Evolutionary conservation across 2,888 invertebrate genomes (phyloP).

Genomic region (Catocala sponsa): DNA sequence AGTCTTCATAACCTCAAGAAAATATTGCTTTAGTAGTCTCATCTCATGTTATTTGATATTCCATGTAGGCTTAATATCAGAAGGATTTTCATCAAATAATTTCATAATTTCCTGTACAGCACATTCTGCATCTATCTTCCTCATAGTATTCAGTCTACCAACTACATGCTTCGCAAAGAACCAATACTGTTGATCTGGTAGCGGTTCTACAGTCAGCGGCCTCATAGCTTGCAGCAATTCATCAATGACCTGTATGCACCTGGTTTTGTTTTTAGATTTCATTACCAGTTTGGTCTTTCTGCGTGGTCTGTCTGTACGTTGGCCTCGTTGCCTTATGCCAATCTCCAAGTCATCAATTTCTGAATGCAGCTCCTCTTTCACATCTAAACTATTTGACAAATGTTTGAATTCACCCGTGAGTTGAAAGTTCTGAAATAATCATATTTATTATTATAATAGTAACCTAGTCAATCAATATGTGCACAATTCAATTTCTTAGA

Average conservation of each 20-base stretch:
- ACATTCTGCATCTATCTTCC: slow-evolving; percentile 64
- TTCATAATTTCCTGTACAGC: slow-evolving; percentile 69
- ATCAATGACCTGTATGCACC: slow-evolving; percentile 70
- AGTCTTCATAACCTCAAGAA: too few relatives aligned
- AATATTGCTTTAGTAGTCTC: too few relatives aligned
- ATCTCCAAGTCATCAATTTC: slow-evolving; percentile 56
- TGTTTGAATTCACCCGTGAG: slow-evolving; percentile 35
- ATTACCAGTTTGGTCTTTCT: slow-evolving; percentile 41
- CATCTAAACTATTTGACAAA: slow-evolving; percentile 22
- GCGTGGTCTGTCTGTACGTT: slow-evolving; percentile 71
- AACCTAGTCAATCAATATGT: neutral
- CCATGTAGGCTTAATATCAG: slow-evolving; percentile 19
- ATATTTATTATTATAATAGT: slow-evolving; percentile 21
- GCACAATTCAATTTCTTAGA: neutral
- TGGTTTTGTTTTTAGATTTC: slow-evolving; percentile 48
- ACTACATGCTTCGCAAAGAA: slow-evolving; percentile 78
- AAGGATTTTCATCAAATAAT: slow-evolving; percentile 53
- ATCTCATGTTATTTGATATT: neutral
- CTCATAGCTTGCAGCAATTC: slow-evolving; percentile 72
- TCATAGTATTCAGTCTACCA: slow-evolving; percentile 73
- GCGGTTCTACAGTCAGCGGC: slow-evolving; percentile 57
- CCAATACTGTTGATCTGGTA: slow-evolving; percentile 64
- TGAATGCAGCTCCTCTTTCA: slow-evolving; percentile 66
- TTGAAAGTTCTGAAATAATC: slow-evolving; percentile 42
- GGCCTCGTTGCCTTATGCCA: slow-evolving; percentile 66